Percentiles rank a stretch among this genome's conserved stretches.
Conservation (phyloP, 2,113 vertebrate species). For the Paraplagusia blochii region DNA sequence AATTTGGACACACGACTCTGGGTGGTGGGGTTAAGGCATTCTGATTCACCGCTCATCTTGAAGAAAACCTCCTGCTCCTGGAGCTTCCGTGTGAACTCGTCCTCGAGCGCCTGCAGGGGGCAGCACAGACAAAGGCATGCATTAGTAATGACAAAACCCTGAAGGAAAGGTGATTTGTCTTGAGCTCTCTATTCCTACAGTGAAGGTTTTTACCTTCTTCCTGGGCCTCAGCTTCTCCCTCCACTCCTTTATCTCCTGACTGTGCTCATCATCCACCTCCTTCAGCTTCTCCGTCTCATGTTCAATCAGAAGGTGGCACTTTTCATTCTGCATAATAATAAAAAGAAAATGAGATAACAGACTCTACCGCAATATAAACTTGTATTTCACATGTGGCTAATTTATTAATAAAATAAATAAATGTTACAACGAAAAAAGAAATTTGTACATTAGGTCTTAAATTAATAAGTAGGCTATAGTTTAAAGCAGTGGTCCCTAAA, state of each 20-base stretch:
- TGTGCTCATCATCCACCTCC: constrained; percentile 95
- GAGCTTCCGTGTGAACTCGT: constrained; percentile 95
- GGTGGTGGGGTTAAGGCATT: constrained; percentile 97
- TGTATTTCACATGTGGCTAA: no score
- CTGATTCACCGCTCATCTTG: constrained; percentile 97
- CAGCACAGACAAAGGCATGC: constrained; percentile 50
- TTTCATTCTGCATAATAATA: constrained; percentile 89
- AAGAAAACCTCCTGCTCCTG: constrained; percentile 99
- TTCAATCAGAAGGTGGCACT: constrained; percentile 95
- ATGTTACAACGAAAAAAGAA: no score
- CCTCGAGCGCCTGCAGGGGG: constrained; percentile 88
- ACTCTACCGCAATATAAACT: no score
- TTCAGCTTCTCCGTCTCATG: constrained; percentile 98
- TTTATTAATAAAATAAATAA: no score
- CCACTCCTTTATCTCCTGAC: constrained; percentile 95
- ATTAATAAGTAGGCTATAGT: no score
- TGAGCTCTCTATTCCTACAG: no score
- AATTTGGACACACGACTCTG: constrained; percentile 98
- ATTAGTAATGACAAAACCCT: no score
- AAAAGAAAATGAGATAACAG: no score
- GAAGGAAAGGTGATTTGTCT: no score
- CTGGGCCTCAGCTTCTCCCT: constrained; percentile 93
- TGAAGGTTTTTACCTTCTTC: constrained; percentile 85
- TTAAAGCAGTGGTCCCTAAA: no score
- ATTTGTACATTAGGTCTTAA: no score